Evolutionary conservation across 2,113 vertebrate genomes (phyloP).

Genomic region (Uria aalge): DNA sequence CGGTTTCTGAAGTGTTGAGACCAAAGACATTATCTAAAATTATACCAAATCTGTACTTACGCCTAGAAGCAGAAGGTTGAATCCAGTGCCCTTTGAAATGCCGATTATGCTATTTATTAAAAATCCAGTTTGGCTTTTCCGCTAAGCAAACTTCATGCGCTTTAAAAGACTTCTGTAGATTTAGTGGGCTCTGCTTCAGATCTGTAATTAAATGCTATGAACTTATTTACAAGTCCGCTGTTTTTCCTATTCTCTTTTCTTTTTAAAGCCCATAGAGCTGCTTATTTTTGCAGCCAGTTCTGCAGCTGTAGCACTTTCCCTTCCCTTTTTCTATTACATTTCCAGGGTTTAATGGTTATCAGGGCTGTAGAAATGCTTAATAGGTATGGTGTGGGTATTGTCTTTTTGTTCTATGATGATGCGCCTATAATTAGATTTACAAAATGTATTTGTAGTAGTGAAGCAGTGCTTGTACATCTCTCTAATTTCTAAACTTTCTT

Average conservation of each 20-base stretch:
- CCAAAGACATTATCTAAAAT: neutral
- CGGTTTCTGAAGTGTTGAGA: conserved; percentile 3
- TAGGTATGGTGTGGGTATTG: neutral
- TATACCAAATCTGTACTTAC: neutral
- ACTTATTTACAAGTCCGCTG: neutral
- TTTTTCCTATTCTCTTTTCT: neutral
- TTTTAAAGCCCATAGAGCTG: neutral
- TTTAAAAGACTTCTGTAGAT: neutral
- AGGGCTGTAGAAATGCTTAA: neutral
- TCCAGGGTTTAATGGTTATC: neutral
- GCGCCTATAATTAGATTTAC: neutral
- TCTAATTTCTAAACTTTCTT: neutral
- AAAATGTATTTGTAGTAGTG: neutral
- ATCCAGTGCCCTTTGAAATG: neutral
- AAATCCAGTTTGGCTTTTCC: neutral
- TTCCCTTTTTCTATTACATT: neutral
- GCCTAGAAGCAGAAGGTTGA: neutral
- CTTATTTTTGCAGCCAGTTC: neutral
- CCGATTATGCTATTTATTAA: neutral
- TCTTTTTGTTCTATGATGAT: neutral
- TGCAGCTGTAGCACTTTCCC: neutral
- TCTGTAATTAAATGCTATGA: neutral
- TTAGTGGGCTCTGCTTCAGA: neutral
- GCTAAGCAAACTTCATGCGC: neutral
- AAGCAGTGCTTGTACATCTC: neutral